Evolutionary conservation across 2,113 vertebrate genomes (phyloP), one percentile per base, ranked within the genome.

Genomic region (Cathartes aura): DNA sequence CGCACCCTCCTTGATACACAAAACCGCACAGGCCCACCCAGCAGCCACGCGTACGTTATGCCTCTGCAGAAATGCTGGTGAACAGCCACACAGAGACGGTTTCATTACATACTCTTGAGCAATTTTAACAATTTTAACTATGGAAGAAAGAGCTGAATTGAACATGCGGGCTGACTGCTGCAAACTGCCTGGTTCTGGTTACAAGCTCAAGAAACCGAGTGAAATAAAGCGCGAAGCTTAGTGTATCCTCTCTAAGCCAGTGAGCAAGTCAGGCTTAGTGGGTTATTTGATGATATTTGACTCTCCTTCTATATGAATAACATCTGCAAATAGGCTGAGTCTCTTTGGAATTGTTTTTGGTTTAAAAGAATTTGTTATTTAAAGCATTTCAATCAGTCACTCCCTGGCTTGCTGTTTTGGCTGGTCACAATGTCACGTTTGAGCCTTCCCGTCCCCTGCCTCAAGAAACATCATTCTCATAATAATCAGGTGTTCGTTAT

Each of bases 241-340:
- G 63, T 2, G 11, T 60, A 64, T 73, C 70, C 82, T 82, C 78
- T 47, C 74, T 85, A 76, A 90, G 70, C 15, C 78, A 92, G 40
- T 26, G 29, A 83, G 42, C 83, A 91, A 89, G 81, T 84, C 81
- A 83, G 83, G 91, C 53, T 96, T 94, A 73, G 84, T 52, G 92
- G 56, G 40, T 94, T 96, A 80, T 90, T 94, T 90, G 74, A 80
- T 73, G 84, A 90, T 82, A 94, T 88, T 91, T 95, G 92, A 95
- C 81, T 94, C 93, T 91, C 16, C 53, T 62, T 34, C 74, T 91
- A n/a, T 88, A 93, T 76, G 95, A 97, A 92, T 82, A 97, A 88
- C 93, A 96, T 95, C 92, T 96, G 93, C 79, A 95, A 96, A 93
- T 85, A 86, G 1, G 12, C 43, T 9, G 58, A 90, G 70, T 93